Evolutionary conservation across 1,140 invertebrate genomes (phyloP).

Genomic region (Teleopsis dalmanni): DNA sequence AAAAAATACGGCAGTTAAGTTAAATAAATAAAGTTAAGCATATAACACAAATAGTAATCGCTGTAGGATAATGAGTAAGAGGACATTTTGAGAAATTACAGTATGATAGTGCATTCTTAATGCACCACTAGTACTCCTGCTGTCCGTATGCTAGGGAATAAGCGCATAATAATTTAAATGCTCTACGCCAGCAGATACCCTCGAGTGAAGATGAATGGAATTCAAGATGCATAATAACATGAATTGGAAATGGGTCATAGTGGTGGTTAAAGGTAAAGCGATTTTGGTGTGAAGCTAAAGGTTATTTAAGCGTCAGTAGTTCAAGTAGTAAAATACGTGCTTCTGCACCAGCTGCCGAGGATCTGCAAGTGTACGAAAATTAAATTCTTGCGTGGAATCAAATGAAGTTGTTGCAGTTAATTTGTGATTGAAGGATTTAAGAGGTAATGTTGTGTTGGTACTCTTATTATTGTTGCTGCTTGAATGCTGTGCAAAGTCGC

Average conservation of each 20-base stretch:
- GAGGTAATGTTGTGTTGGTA: neutral
- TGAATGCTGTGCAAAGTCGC: neutral
- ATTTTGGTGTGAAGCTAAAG: neutral
- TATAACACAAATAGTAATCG: no score
- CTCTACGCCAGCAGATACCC: no score
- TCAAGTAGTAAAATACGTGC: neutral
- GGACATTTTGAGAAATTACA: no score
- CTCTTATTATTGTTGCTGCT: no score
- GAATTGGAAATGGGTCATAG: neutral
- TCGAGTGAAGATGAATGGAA: no score
- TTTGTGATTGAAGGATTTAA: neutral
- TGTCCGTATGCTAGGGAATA: neutral
- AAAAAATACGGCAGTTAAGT: no score
- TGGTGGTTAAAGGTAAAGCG: neutral
- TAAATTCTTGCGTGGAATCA: neutral
- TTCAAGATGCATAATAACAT: no score
- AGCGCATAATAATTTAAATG: conserved; percentile 42
- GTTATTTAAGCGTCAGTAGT: neutral
- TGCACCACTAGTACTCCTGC: neutral
- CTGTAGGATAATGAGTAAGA: no score
- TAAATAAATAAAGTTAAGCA: no score
- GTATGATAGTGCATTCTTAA: no score
- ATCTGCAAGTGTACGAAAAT: neutral
- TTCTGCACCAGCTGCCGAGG: neutral
- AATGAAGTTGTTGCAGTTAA: neutral